Percentiles rank a stretch among this genome's conserved stretches.
Evolutionary conservation across 2,113 vertebrate genomes (phyloP).

Genomic region (Oreamnos americanus): DNA sequence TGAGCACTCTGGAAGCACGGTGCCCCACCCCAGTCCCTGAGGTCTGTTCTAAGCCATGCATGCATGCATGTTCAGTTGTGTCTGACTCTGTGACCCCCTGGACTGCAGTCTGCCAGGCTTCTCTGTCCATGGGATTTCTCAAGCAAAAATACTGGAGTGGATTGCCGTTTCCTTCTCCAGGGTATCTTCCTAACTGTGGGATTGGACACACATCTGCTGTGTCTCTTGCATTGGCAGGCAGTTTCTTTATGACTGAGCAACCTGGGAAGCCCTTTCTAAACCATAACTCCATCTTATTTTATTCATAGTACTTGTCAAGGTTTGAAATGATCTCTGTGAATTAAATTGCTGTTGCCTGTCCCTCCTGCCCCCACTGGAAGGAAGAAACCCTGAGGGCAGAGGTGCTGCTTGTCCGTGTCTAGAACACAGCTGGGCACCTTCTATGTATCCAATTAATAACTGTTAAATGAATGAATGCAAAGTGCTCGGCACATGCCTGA

Average conservation of each 20-base stretch:
- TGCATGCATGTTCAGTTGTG: background rate
- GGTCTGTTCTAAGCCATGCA: background rate
- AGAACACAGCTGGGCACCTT: background rate
- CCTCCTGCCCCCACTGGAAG: background rate
- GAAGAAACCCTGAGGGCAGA: background rate
- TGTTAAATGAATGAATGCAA: background rate
- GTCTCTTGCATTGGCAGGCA: background rate
- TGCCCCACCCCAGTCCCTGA: fast-evolving
- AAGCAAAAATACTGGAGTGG: background rate
- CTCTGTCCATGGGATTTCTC: background rate
- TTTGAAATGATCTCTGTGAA: background rate
- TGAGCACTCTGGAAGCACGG: background rate
- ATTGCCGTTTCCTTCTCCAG: background rate
- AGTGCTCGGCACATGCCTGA: background rate
- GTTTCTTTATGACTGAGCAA: background rate
- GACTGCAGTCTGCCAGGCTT: background rate
- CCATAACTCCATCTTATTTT: background rate
- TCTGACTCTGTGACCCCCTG: background rate
- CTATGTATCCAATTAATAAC: background rate
- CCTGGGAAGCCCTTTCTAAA: background rate
- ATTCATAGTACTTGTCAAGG: background rate
- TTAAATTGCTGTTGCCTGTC: background rate
- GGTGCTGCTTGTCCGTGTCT: background rate
- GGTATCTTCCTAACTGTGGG: background rate
- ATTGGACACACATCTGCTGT: background rate